Base-by-base conservation (phyloP, 2,888 invertebrate species). In the Lissonota sp. region DNA sequence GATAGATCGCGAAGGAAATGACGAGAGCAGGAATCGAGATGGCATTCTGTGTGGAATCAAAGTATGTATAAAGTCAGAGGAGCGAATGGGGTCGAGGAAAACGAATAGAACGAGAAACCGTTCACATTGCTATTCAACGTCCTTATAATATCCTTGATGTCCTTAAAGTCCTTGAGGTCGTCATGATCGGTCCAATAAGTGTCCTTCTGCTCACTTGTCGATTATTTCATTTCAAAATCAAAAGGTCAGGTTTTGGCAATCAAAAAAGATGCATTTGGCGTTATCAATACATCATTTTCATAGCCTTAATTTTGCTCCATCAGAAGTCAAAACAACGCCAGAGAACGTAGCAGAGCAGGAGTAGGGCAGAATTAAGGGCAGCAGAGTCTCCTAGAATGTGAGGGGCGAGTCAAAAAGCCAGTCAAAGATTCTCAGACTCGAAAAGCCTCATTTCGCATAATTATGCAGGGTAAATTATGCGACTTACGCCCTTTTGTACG, bases 301-400 rank as follows among this genome's bases (percentile, higher is more conserved):
- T 26, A 26, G 26, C 26, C 26, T 26, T 26, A 2, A 26, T 26
- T 26, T 26, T 26, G 26, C 26, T 26, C 26, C 26, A 26, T 26
- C 26, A 26, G 26, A 26, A 26, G 26, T 26, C 26, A 37, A 44
- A 64, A 67, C 58, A 46, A 42, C 14, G 40, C 53, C 53, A 6
- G 53, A 57, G 14, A n/a, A 44, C 42, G 44, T 37, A 63, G 57
- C 66, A 66, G 58, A 66, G 58, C 64, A 49, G 8, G 39, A 63
- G 37, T 14, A 39, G 14, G 60, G 40, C 39, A 55, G 69, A 76
- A 76, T 76, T 76, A 76, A 63, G 63, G 76, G 62, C 69, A 63
- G 69, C 55, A 40, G 57, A 63, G 69, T 76, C 70, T 76, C 51
- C 62, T 55, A 49, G 62, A 76, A 76, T 69, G 69, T 46, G 66